Conservation (phyloP, 2,797 vertebrate genomes). For the Sebastes taczanowskii region DNA sequence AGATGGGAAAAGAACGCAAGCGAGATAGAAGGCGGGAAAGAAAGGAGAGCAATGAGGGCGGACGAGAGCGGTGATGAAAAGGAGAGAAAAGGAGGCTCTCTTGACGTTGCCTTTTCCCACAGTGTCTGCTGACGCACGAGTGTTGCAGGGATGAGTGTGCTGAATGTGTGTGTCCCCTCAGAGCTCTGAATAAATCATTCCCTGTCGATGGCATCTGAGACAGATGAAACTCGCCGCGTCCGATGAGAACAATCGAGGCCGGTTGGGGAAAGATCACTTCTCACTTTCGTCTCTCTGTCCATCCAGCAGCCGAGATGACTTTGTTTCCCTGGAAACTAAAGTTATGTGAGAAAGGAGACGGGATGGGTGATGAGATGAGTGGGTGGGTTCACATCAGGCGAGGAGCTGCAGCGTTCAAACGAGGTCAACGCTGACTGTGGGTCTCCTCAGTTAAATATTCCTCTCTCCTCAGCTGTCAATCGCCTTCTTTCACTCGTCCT, state of each 20-base stretch:
- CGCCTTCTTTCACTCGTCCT: neutral
- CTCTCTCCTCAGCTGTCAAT: neutral
- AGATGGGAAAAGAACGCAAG: neutral
- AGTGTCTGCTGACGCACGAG: constrained; percentile 1
- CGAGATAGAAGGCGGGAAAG: neutral
- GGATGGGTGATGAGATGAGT: constrained; percentile 18
- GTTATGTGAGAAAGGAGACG: constrained; percentile 1
- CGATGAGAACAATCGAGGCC: constrained; percentile 10
- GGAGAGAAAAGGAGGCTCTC: constrained; percentile 17
- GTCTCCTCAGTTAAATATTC: neutral
- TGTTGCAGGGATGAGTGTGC: constrained; percentile 22
- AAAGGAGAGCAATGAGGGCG: constrained; percentile 34
- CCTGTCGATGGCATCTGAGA: constrained; percentile 3
- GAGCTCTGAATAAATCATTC: constrained; percentile 43
- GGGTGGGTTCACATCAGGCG: constrained; percentile 48
- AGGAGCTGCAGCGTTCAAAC: constrained; percentile 24
- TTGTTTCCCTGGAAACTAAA: constrained; percentile 58
- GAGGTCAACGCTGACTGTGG: constrained; percentile 18
- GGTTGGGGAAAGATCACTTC: neutral
- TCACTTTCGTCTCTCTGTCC: neutral
- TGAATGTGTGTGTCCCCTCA: constrained; percentile 1
- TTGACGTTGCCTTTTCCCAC: neutral
- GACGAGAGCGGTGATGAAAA: constrained; percentile 29
- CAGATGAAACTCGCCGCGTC: constrained; percentile 9
- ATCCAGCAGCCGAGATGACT: neutral